A percentile compares a stretch with the other conserved stretches of the same genome.
Evolutionary conservation across 2,797 vertebrate species (phyloP).

Genomic region (Echeneis naucrates): DNA sequence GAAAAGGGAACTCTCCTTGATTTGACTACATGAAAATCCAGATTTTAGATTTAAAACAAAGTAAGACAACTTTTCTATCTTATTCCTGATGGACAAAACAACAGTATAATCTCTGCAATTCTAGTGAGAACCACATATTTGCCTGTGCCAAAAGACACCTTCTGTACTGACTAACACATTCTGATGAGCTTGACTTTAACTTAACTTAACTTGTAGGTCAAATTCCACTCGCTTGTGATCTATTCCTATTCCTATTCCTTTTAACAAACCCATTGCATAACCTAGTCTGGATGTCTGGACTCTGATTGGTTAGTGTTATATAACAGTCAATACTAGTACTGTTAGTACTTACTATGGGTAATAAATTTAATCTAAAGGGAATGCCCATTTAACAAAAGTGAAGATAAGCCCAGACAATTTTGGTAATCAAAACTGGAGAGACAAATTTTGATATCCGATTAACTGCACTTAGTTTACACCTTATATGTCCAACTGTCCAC

Average conservation of each 20-base stretch:
- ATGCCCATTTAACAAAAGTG: neutral
- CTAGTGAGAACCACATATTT: neutral
- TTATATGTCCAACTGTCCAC: neutral
- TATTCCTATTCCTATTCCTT: too few relatives aligned
- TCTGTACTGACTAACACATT: neutral
- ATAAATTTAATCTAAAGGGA: neutral
- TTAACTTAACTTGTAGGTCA: constrained; percentile 30
- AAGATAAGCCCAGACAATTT: neutral
- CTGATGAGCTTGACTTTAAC: constrained; percentile 10
- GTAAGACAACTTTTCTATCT: neutral
- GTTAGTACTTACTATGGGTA: neutral
- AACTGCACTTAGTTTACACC: neutral
- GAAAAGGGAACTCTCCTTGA: constrained; percentile 72
- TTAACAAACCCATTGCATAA: neutral
- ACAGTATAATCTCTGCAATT: neutral
- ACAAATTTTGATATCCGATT: neutral
- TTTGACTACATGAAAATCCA: neutral
- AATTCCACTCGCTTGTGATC: constrained; percentile 3
- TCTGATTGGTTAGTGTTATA: constrained; percentile 4
- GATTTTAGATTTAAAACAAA: neutral
- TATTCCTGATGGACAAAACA: neutral
- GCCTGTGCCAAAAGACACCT: neutral
- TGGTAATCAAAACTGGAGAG: neutral
- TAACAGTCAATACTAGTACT: constrained; percentile 15
- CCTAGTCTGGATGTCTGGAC: neutral